Percentiles rank a stretch among this genome's conserved stretches.
These are phyloP conservation scores for Drosophila cognata DNA, from an alignment of 2,888 invertebrate species.

Conservation along the genomic window DNA sequence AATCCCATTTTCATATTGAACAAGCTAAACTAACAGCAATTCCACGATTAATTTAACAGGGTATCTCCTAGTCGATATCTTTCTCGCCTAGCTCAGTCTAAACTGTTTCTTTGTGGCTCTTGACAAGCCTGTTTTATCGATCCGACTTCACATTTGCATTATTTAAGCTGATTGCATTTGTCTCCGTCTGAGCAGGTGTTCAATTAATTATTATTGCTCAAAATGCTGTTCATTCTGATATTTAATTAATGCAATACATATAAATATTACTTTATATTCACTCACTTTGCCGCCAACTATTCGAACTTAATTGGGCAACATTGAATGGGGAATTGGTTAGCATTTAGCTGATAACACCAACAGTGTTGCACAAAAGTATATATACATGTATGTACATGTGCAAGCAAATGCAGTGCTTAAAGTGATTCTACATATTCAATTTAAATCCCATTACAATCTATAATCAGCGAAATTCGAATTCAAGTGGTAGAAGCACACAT, in stretches of 20 bases:
- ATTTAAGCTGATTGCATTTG: conserved; percentile 6
- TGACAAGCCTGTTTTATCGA: neutral
- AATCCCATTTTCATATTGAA: too few relatives aligned
- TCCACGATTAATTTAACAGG: neutral
- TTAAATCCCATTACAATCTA: conserved; percentile 51
- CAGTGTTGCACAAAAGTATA: conserved; percentile 25
- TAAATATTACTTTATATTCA: neutral
- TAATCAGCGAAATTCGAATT: conserved; percentile 39
- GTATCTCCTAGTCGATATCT: neutral
- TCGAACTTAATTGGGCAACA: conserved; percentile 13
- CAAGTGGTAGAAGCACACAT: conserved; percentile 42
- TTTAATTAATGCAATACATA: conserved; percentile 5
- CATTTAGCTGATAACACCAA: conserved; percentile 17
- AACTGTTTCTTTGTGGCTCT: neutral
- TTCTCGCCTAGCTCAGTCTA: neutral
- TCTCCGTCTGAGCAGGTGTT: neutral
- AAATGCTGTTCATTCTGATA: neutral
- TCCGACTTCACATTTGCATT: neutral
- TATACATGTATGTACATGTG: neutral
- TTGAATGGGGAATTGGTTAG: conserved; percentile 4
- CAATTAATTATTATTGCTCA: neutral
- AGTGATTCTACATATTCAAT: conserved; percentile 35
- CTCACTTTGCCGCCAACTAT: neutral
- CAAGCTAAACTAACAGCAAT: too few relatives aligned
- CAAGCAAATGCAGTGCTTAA: conserved; percentile 19